Evolutionary conservation across 2,797 vertebrate species (phyloP).

Genomic region (Anas georgica): DNA sequence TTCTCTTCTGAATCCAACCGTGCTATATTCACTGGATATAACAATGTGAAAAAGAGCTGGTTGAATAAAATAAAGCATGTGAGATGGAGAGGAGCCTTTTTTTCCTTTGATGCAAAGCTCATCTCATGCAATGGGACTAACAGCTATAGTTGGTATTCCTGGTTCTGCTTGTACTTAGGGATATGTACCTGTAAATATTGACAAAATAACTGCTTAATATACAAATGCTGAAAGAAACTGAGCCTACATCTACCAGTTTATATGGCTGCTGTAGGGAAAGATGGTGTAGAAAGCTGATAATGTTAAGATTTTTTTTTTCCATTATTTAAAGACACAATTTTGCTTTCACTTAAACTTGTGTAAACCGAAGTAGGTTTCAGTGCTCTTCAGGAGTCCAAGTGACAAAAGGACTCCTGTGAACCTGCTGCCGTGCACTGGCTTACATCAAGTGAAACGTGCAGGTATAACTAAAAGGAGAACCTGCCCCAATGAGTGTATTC

Average conservation of each 20-base stretch:
- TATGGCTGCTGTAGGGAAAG: neutral
- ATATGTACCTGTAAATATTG: conserved; percentile 54
- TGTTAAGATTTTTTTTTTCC: neutral
- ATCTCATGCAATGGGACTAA: conserved; percentile 40
- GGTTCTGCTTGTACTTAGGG: conserved; percentile 45
- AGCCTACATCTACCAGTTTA: conserved; percentile 7
- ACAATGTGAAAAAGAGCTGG: conserved; percentile 77
- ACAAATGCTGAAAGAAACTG: neutral
- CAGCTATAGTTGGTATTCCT: conserved; percentile 55
- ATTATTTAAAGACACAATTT: neutral
- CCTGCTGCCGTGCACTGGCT: conserved; percentile 8
- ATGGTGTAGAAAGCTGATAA: neutral
- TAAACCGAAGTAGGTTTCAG: neutral
- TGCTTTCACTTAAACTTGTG: neutral
- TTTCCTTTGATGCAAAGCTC: conserved; percentile 74
- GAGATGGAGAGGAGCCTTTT: conserved; percentile 76
- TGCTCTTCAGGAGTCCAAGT: neutral
- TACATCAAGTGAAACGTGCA: conserved; percentile 20
- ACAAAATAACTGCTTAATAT: conserved; percentile 56
- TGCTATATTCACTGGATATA: conserved; percentile 78
- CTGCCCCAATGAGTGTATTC: conserved; percentile 3
- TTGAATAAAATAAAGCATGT: conserved; percentile 75
- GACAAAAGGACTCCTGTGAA: neutral
- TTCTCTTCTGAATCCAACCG: conserved; percentile 82
- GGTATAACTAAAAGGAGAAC: neutral